Evolutionary conservation across 2,797 vertebrate genomes (phyloP), one percentile per base, ranked within the genome.

Genomic region (Protosalanx chinensis): DNA sequence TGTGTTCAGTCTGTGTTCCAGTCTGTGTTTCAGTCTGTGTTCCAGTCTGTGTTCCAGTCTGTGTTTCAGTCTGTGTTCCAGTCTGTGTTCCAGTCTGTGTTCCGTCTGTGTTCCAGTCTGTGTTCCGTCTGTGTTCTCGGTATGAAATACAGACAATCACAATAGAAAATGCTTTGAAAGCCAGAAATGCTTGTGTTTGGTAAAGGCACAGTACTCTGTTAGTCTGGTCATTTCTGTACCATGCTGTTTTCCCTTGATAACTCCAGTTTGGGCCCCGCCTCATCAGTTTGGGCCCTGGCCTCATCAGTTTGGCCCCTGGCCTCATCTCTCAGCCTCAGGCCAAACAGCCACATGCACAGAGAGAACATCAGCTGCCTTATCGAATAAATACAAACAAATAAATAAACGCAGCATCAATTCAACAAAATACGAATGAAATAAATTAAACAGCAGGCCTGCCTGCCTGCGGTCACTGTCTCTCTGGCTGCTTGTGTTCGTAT

Each of bases 301-400:
- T 27, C 23, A 27, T 27, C 23, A 27, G 23, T 1, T 27, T 27
- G 23, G 23, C 23, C 23, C 23, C 23, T 27, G 23, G 30, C 77
- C 32, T 72, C 30, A 1, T 74, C 30, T 46, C 75, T 76, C 82
- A 79, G 73, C 76, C 71, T 70, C 75, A 58, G 68, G 81, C 81
- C 82, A 79, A 77, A 41, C 81, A 83, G 64, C 81, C 20, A 84
- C 80, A 16, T 74, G 74, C 0, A 69, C 83, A 83, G 84, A 79
- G 81, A 76, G n/a, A 81, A 77, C 86, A 74, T 86, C 82, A 91
- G 87, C 90, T 90, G 89, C 88, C 88, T 84, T 46, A n/a, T 16
- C 90, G 84, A 92, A 93, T 92, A 92, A 92, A 92, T 89, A 91
- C 65, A 85, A 86, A 87, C 82, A 89, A n/a, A 92, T 92, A 92